These are phyloP conservation scores for Oegoconia quadripuncta DNA, from an alignment of 2,888 invertebrate genomes.

Conservation along the genomic window DNA sequence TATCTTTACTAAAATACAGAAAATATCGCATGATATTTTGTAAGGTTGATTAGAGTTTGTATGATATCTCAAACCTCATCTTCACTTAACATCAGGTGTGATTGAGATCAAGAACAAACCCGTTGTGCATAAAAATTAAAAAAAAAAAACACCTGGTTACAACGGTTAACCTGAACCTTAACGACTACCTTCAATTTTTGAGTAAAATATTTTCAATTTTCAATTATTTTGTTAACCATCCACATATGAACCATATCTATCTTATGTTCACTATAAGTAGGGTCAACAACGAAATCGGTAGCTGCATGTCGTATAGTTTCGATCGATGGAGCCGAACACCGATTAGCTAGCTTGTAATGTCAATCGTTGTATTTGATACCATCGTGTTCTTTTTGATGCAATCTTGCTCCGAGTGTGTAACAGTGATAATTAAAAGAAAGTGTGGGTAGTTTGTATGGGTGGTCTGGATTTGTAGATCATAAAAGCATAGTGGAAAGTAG, in stretches of 20 bases:
- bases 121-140: too few relatives aligned
- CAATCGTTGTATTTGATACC: constrained; percentile 43
- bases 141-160: too few relatives aligned
- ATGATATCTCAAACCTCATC: too few relatives aligned
- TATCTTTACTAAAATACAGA: too few relatives aligned
- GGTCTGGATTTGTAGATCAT: constrained; percentile 2
- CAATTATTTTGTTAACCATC: constrained; percentile 32
- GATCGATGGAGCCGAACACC: constrained; percentile 52
- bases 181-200: background rate
- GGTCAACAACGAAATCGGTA: constrained; percentile 42
- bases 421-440: constrained; percentile 30
- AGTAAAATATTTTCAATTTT: too few relatives aligned
- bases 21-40: too few relatives aligned
- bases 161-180: too few relatives aligned
- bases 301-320: constrained; percentile 34
- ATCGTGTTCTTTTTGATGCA: constrained; percentile 42
- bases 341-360: constrained; percentile 52
- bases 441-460: constrained; percentile 9
- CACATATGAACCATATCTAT: constrained; percentile 17
- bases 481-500: too few relatives aligned
- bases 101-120: too few relatives aligned
- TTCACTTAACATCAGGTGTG: too few relatives aligned
- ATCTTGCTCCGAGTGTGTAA: constrained; percentile 25
- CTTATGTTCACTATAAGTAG: constrained; percentile 30
- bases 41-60: too few relatives aligned